Conservation (phyloP, 2,113 vertebrate genomes). For the Fregata magnificens region DNA sequence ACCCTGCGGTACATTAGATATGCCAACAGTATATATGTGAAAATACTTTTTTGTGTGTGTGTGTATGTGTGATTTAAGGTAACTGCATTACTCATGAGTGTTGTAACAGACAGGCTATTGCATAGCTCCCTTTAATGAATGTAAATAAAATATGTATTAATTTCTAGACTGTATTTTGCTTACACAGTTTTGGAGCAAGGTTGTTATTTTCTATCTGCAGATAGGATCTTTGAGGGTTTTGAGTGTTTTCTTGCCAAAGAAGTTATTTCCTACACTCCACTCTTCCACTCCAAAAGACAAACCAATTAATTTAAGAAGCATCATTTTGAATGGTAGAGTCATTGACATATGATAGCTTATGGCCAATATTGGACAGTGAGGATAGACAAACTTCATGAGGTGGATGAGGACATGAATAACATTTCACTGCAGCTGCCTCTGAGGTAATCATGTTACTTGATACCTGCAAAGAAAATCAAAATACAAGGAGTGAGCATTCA, state of each 20-base stretch:
- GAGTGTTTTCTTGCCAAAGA: background rate
- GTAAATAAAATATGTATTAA: background rate
- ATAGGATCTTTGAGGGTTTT: background rate
- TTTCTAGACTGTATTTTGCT: background rate
- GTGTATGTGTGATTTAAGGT: background rate
- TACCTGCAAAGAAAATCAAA: background rate
- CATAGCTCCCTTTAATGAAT: background rate
- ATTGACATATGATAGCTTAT: background rate
- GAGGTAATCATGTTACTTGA: background rate
- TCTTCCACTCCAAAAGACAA: background rate
- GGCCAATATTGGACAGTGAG: background rate
- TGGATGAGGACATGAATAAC: background rate
- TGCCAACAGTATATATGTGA: background rate
- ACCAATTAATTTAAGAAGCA: background rate
- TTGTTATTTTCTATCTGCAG: background rate
- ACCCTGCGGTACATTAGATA: background rate
- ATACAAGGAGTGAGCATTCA: background rate
- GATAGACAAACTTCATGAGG: background rate
- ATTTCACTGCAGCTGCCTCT: background rate
- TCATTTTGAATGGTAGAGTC: background rate
- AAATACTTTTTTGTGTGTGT: background rate
- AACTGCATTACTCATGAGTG: background rate
- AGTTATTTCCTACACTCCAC: background rate
- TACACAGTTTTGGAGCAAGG: background rate
- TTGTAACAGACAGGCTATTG: background rate